Evolutionary conservation across 2,797 vertebrate genomes (phyloP).

Genomic region (Saxicola maurus): DNA sequence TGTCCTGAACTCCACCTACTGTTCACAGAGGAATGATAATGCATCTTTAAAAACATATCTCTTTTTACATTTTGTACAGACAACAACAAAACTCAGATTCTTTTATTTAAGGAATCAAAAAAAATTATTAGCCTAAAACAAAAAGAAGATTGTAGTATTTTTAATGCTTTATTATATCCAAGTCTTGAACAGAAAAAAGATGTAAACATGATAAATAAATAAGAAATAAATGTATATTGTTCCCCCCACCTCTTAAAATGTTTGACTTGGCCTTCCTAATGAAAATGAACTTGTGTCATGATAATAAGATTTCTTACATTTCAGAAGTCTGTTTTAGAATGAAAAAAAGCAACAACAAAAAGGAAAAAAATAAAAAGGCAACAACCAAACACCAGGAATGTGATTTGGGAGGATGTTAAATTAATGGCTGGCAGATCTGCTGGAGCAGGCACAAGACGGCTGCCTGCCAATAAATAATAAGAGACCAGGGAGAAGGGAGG

Average conservation of each 20-base stretch:
- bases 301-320: conserved; percentile 18
- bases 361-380: neutral
- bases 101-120: conserved; percentile 47
- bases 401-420: conserved; percentile 41
- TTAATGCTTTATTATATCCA: conserved; percentile 76
- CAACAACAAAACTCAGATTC: conserved; percentile 50
- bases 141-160: conserved; percentile 44
- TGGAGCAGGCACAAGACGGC: conserved; percentile 27
- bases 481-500: conserved; percentile 43
- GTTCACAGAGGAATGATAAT: conserved; percentile 70
- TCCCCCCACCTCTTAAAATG: conserved; percentile 64
- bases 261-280: conserved; percentile 57
- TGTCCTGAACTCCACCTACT: conserved; percentile 52
- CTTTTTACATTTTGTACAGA: conserved; percentile 74
- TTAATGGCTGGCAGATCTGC: conserved; percentile 47
- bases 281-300: conserved; percentile 25
- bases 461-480: conserved; percentile 75
- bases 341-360: neutral
- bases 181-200: conserved; percentile 68
- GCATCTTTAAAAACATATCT: conserved; percentile 65
- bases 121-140: conserved; percentile 45
- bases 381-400: conserved; percentile 49
- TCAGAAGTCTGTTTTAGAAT: conserved; percentile 26
- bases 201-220: conserved; percentile 85
- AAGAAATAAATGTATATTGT: conserved; percentile 73